Evolutionary conservation across 2,113 vertebrate species (phyloP).

Genomic region (Spizaetus ornatus): DNA sequence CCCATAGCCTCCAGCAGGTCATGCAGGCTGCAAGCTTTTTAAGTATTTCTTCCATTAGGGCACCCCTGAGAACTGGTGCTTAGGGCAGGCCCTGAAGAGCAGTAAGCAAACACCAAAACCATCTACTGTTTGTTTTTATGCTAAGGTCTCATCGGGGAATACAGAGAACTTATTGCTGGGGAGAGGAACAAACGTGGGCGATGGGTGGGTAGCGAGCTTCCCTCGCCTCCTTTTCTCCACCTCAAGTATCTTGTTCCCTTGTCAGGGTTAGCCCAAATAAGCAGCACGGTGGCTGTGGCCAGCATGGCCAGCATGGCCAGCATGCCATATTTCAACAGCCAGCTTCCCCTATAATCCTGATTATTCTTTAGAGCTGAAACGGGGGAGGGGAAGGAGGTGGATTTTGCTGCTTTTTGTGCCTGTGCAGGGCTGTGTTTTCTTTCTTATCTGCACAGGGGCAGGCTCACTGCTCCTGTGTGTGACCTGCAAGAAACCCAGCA

Average conservation of each 20-base stretch:
- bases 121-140: not conserved
- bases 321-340: not conserved
- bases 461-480: not conserved
- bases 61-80: not conserved
- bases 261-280: not conserved
- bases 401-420: not conserved
- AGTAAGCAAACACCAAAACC: not conserved
- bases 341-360: not conserved
- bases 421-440: not conserved
- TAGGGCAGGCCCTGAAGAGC: not conserved
- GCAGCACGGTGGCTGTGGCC: accelerated
- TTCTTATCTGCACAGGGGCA: not conserved
- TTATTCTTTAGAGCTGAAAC: not conserved
- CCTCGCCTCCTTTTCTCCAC: not conserved
- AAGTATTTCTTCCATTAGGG: not conserved
- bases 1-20: not conserved
- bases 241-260: not conserved
- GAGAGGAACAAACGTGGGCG: not conserved
- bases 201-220: not conserved
- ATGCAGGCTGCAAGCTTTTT: not conserved
- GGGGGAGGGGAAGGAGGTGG: not conserved
- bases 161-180: not conserved
- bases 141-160: not conserved
- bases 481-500: not conserved
- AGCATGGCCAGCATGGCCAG: not conserved